phyloP scores from a whole-genome alignment of 2,797 vertebrate genomes.

The Oreochromis mossambicus region DNA sequence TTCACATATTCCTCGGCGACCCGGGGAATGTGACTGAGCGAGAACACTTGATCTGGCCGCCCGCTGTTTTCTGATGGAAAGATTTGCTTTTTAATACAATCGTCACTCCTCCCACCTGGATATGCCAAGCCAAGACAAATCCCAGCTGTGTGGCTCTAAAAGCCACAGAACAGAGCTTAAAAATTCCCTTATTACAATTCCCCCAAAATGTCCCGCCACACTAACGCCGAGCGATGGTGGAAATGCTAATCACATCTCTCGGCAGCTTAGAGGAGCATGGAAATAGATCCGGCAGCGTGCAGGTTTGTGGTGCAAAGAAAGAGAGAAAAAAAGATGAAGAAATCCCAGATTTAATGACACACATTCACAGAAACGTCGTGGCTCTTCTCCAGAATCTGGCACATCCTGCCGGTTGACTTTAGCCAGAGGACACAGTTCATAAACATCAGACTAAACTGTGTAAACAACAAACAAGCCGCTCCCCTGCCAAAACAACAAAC shows the following conservation, averaged over 20 bases:
- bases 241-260: slow-evolving; percentile 66
- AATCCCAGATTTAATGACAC: slow-evolving; percentile 66
- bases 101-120: slow-evolving; percentile 75
- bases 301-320: slow-evolving; percentile 45
- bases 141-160: slow-evolving; percentile 72
- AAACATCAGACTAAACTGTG: slow-evolving; percentile 63
- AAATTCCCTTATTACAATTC: slow-evolving; percentile 70
- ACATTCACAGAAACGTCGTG: slow-evolving; percentile 54
- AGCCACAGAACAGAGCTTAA: slow-evolving; percentile 66
- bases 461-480: slow-evolving; percentile 50
- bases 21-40: slow-evolving; percentile 69
- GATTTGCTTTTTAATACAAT: slow-evolving; percentile 81
- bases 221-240: slow-evolving; percentile 57
- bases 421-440: slow-evolving; percentile 66
- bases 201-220: slow-evolving; percentile 59
- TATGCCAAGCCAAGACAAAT: slow-evolving; percentile 73
- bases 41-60: slow-evolving; percentile 77
- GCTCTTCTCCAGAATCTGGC: slow-evolving; percentile 52
- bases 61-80: slow-evolving; percentile 79
- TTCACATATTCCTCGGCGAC: slow-evolving; percentile 64
- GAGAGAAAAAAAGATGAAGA: slow-evolving; percentile 29
- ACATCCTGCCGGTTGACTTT: slow-evolving; percentile 60
- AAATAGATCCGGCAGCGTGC: slow-evolving; percentile 46
- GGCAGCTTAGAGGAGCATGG: slow-evolving; percentile 46
- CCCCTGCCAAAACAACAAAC: slow-evolving; percentile 14